Conservation (phyloP, 2,113 vertebrate genomes). For the Syrrhaptes paradoxus region DNA sequence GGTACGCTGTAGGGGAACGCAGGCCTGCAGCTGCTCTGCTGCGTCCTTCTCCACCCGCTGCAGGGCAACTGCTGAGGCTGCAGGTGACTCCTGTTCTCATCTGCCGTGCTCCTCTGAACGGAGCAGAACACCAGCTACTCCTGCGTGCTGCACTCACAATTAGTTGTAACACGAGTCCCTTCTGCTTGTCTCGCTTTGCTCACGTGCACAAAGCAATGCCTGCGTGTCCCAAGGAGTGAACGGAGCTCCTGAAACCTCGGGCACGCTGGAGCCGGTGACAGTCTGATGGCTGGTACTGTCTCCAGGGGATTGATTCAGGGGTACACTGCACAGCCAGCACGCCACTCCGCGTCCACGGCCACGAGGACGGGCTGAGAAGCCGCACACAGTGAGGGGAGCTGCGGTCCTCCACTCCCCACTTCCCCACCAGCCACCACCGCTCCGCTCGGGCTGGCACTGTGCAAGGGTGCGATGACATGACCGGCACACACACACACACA, state of each 20-base stretch:
- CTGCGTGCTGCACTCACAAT: background rate
- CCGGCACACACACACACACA: too few relatives aligned
- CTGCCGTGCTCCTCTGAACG: background rate
- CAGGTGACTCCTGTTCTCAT: background rate
- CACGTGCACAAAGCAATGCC: background rate
- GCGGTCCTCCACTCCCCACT: too few relatives aligned
- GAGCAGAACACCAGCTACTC: background rate
- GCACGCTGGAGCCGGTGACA: accelerated
- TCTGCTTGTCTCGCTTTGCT: background rate
- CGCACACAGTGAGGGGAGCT: too few relatives aligned
- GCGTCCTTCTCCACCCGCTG: background rate
- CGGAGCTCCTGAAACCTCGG: too few relatives aligned
- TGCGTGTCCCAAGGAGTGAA: accelerated
- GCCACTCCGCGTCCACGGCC: background rate
- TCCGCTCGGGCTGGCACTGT: background rate
- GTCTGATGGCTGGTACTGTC: background rate
- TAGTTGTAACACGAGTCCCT: background rate
- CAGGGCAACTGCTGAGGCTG: background rate
- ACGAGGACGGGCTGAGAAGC: accelerated
- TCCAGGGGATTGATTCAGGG: background rate
- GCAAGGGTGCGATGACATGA: too few relatives aligned
- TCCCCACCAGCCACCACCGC: background rate
- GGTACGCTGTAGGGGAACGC: accelerated
- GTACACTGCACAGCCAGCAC: background rate
- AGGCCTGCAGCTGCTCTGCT: background rate